Evolutionary conservation across 1,140 invertebrate genomes (phyloP).

Genomic region (Battus philenor): DNA sequence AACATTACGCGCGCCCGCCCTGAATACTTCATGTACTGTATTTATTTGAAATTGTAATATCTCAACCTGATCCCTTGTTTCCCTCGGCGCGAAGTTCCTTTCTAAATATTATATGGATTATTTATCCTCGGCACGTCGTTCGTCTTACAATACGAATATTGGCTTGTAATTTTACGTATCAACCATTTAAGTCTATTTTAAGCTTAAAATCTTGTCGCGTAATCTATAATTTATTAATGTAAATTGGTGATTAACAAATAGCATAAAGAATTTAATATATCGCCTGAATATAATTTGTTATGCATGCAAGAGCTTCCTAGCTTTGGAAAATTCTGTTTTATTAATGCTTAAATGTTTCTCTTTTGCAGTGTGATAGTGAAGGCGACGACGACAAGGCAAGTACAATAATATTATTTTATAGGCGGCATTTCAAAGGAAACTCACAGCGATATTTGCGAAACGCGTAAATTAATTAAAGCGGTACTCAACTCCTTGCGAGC

Average conservation of each 20-base stretch:
- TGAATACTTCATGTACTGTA: constrained; percentile 70
- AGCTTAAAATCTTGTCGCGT: no score
- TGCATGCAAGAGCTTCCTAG: constrained; percentile 13
- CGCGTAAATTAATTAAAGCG: constrained; percentile 57
- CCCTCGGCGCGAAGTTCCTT: constrained; percentile 51
- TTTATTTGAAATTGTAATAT: constrained; percentile 74
- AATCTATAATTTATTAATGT: no score
- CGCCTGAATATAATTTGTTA: constrained; percentile 10
- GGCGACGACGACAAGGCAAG: constrained; percentile 91
- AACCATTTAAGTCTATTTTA: constrained; percentile 14
- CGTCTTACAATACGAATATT: constrained; percentile 24
- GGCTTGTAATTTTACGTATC: constrained; percentile 6
- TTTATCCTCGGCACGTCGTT: constrained; percentile 32
- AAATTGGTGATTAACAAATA: neutral
- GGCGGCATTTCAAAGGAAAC: constrained; percentile 19
- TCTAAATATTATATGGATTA: constrained; percentile 51
- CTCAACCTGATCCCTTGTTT: constrained; percentile 63
- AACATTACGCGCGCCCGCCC: constrained; percentile 61
- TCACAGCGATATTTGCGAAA: constrained; percentile 34
- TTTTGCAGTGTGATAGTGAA: constrained; percentile 92
- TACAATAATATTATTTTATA: constrained; percentile 35
- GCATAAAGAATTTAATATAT: neutral
- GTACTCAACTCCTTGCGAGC: constrained; percentile 37
- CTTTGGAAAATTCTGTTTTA: constrained; percentile 18
- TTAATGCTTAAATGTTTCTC: constrained; percentile 57